A percentile compares a stretch with the other conserved stretches of the same genome.
phyloP scores from a whole-genome alignment of 2,888 invertebrate genomes.

The Coelopa pilipes region DNA sequence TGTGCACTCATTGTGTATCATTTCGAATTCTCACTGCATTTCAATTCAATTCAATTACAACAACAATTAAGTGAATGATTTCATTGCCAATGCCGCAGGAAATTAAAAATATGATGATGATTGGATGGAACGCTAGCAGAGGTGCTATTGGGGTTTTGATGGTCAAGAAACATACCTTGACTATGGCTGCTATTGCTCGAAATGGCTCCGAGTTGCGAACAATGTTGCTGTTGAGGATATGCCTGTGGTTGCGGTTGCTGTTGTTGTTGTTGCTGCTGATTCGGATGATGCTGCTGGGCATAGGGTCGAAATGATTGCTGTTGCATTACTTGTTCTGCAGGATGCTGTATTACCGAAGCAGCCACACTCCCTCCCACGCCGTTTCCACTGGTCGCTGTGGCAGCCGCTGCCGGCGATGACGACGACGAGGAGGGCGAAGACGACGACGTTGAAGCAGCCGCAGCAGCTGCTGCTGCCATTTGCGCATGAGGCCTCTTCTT shows the following conservation, averaged over 20 bases:
- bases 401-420: constrained; percentile 25
- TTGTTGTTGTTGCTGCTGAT: constrained; percentile 55
- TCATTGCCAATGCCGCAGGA: constrained; percentile 63
- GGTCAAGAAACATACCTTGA: constrained; percentile 66
- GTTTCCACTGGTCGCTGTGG: constrained; percentile 49
- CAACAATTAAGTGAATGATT: constrained; percentile 21
- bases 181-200: constrained; percentile 48
- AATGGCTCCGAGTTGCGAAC: constrained; percentile 55
- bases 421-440: constrained; percentile 58
- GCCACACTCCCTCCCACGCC: constrained; percentile 41
- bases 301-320: constrained; percentile 59
- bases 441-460: constrained; percentile 49
- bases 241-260: constrained; percentile 43
- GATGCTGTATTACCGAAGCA: constrained; percentile 57
- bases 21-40: constrained; percentile 26
- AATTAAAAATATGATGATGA: constrained; percentile 63
- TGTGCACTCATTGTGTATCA: constrained; percentile 4
- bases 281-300: constrained; percentile 57
- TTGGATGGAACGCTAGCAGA: constrained; percentile 58
- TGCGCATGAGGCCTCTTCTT: constrained; percentile 66
- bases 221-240: constrained; percentile 51
- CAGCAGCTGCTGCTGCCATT: constrained; percentile 63
- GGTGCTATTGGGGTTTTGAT: constrained; percentile 62
- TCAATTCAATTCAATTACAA: constrained; percentile 15
- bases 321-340: constrained; percentile 36